Percentiles rank a stretch among this genome's conserved stretches.
Conservation (phyloP, 2,113 vertebrate genomes). For the Actenoides hombroni region DNA sequence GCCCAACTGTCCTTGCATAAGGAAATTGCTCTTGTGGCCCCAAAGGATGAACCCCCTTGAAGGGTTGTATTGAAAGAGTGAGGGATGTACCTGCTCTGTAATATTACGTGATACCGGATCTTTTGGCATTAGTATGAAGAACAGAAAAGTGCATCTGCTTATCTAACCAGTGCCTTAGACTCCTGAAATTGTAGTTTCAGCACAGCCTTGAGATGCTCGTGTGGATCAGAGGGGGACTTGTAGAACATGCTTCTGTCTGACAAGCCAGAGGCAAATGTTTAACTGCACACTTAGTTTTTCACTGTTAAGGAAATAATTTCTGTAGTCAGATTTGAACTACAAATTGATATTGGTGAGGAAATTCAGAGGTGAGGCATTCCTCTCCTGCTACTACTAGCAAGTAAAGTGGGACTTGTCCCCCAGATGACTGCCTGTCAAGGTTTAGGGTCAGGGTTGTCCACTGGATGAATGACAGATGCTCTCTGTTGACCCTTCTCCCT, state of each 20-base stretch:
- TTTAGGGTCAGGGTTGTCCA: no score
- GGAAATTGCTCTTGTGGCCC: neutral
- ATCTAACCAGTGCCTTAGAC: neutral
- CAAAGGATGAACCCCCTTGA: fast-evolving
- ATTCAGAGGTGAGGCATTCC: neutral
- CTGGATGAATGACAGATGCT: no score
- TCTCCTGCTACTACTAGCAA: neutral
- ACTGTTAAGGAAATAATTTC: neutral
- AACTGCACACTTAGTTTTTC: neutral
- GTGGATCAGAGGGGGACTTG: neutral
- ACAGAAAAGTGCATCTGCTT: neutral
- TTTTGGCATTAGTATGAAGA: neutral
- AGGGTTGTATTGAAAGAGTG: neutral
- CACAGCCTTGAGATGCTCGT: neutral
- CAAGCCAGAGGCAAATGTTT: neutral
- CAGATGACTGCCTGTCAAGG: neutral
- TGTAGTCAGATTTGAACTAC: neutral
- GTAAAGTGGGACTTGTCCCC: neutral
- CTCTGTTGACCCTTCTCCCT: no score
- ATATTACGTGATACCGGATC: neutral
- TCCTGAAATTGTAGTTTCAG: neutral
- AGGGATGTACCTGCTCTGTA: neutral
- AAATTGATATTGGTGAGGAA: neutral
- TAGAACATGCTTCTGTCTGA: neutral
- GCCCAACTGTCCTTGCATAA: neutral